Conservation (phyloP, 2,113 vertebrate genomes). For the Ascaphus truei region DNA sequence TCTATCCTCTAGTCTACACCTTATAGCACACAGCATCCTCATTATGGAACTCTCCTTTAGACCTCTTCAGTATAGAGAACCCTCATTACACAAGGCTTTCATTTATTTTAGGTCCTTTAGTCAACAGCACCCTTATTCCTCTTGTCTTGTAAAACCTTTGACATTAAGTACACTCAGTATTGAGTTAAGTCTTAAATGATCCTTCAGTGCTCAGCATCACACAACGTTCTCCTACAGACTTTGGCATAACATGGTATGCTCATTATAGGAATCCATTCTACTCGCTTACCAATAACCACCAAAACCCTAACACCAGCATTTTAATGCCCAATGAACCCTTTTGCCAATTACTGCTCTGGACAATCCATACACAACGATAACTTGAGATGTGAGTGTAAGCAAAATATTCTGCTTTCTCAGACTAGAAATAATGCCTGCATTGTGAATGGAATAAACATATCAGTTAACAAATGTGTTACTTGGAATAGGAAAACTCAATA, state of each 20-base stretch:
- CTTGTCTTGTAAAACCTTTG: background rate
- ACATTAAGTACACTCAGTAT: background rate
- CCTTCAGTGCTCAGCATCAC: background rate
- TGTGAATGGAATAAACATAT: too few species aligned
- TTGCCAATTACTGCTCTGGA: too few species aligned
- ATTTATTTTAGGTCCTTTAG: background rate
- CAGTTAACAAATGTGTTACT: too few species aligned
- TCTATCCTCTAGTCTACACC: background rate
- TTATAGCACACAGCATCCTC: background rate
- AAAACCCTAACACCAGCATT: background rate
- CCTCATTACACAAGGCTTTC: slow-evolving; percentile 19
- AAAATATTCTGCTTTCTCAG: too few species aligned
- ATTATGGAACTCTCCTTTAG: background rate
- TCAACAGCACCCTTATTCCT: slow-evolving; percentile 4
- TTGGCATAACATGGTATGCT: background rate
- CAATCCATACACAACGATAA: too few species aligned
- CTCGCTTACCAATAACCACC: background rate
- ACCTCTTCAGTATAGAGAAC: background rate
- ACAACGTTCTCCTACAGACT: background rate
- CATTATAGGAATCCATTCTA: background rate
- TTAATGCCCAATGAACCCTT: background rate
- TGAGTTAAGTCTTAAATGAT: too few species aligned
- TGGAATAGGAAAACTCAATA: too few species aligned
- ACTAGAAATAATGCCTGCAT: too few species aligned
- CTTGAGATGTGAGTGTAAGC: too few species aligned